A percentile compares a stretch with the other conserved stretches of the same genome.
Evolutionary conservation across 2,113 vertebrate genomes (phyloP).

Genomic region (Orycteropus afer): DNA sequence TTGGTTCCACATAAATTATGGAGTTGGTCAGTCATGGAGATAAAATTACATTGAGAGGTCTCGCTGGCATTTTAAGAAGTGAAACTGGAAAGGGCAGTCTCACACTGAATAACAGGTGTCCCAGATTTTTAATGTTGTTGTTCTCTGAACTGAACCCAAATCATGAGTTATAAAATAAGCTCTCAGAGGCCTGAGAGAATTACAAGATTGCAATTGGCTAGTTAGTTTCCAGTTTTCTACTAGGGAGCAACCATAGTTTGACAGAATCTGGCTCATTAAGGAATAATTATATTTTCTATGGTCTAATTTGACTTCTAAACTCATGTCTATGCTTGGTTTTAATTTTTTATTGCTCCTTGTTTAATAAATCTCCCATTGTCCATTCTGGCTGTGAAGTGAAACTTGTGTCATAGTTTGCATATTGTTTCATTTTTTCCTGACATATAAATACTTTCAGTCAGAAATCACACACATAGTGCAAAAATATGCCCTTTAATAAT

Average conservation of each 20-base stretch:
- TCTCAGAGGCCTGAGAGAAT: constrained; percentile 47
- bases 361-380: constrained; percentile 35
- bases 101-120: constrained; percentile 46
- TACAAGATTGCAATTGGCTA: not conserved
- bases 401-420: constrained; percentile 8
- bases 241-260: not conserved
- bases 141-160: constrained; percentile 41
- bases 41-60: constrained; percentile 63
- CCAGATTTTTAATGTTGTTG: constrained; percentile 55
- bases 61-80: constrained; percentile 45
- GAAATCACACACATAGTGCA: not conserved
- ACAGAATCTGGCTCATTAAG: constrained; percentile 59
- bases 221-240: constrained; percentile 47
- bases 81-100: constrained; percentile 53
- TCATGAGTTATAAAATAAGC: constrained; percentile 52
- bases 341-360: constrained; percentile 10
- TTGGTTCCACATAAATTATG: constrained; percentile 70
- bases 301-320: constrained; percentile 65
- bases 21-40: constrained; percentile 67
- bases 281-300: constrained; percentile 62
- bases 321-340: constrained; percentile 43
- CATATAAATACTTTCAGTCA: not conserved
- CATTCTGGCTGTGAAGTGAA: constrained; percentile 7
- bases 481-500: constrained; percentile 6
- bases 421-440: constrained; percentile 24